Evolutionary conservation across 2,797 vertebrate species (phyloP), one percentile per base, ranked within the genome.

Genomic region (Micrastur ruficollis): DNA sequence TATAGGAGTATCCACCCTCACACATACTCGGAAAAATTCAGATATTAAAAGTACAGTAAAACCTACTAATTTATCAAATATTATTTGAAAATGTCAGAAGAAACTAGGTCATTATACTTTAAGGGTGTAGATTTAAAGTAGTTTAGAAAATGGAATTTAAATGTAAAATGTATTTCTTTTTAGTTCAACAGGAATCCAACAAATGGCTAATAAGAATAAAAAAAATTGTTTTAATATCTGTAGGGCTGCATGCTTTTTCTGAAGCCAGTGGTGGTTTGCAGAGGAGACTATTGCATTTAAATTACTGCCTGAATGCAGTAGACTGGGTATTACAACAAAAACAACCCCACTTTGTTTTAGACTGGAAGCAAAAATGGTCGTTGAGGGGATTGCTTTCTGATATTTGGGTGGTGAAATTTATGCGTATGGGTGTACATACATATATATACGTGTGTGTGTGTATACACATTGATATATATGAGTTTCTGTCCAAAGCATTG

Each of bases 221-320:
- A 94, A 80, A 71, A 38, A 6, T 1, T 1, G 3, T 5, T 92
- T 73, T 89, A 52, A 11, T 85, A 44, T 74, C 49, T 82, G 16
- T 85, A 76, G 52, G 27, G 19, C 42, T 80, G 0, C 0, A 0
- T 83, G 81, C 46, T 81, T 87, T 94, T 72, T 82, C 58, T 79
- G 58, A 95, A 85, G 61, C 18, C 38, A 29, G 36, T 49, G n/a
- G n/a, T 78, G 62, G 68, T 70, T 85, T 87, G 62, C 72, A 91
- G 56, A 61, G 78, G 72, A 88, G 84, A 49, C 70, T 78, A 8
- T 44, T 93, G 70, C 78, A 16, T 92, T 89, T 94, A 78, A 91
- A 91, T 95, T 81, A 47, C 58, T 66, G 49, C 65, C 59, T 89
- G 78, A 40, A 3, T 94, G 74, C 34, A 50, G 7, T 21, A 58